Evolutionary conservation across 1,140 invertebrate genomes (phyloP).

Genomic region (Aphelinus atriplicis): DNA sequence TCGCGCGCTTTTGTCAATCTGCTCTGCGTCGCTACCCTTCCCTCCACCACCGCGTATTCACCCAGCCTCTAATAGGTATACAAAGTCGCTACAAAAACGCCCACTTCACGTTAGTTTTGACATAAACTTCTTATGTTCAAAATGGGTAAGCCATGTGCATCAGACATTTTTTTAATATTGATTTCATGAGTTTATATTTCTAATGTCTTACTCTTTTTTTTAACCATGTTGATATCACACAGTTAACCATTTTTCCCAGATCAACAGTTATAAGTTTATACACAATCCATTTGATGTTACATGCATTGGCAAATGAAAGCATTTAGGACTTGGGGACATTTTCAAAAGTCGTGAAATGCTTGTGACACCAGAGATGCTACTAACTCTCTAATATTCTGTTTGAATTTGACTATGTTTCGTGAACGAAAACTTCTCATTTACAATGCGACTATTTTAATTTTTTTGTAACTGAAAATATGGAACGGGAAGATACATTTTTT

Average conservation of each 20-base stretch:
- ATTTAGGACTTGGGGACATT: constrained; percentile 14
- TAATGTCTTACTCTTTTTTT: neutral
- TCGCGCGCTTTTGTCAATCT: constrained; percentile 61
- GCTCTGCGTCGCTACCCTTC: constrained; percentile 52
- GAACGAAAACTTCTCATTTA: neutral
- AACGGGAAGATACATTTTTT: no score
- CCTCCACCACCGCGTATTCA: constrained; percentile 41
- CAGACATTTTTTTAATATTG: constrained; percentile 4
- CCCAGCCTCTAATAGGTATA: constrained; percentile 41
- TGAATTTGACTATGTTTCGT: constrained; percentile 5
- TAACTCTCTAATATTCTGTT: constrained; percentile 25
- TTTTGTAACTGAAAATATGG: neutral
- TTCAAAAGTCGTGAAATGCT: neutral
- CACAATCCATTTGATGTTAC: no score
- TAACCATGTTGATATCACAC: neutral
- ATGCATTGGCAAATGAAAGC: neutral
- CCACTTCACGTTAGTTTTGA: no score
- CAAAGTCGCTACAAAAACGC: neutral
- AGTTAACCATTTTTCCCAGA: constrained; percentile 7
- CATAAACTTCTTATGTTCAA: no score
- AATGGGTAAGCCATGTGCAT: constrained; percentile 15
- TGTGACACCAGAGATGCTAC: neutral
- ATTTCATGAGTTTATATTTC: neutral
- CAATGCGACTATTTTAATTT: constrained; percentile 47
- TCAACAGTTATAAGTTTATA: neutral